Evolutionary conservation across 2,888 invertebrate species (phyloP), one percentile per base, ranked within the genome.

Genomic region (Eudasyphora cyanicolor): DNA sequence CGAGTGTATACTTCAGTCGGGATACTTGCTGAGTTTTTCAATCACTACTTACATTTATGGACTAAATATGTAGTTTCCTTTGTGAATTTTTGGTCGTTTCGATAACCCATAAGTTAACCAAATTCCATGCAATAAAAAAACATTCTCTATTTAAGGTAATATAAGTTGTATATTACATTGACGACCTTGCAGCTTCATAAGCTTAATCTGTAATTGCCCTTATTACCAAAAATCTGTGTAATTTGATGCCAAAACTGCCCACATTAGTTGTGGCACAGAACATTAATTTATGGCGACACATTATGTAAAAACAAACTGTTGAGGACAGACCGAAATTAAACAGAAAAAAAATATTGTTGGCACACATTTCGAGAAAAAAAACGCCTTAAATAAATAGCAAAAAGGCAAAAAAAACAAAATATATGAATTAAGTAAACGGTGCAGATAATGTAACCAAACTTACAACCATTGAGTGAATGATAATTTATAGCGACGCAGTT

Each of bases 171-270:
- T 45, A 10, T 45, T n/a, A n/a, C n/a, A n/a, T n/a, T n/a, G n/a
- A n/a, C n/a, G n/a, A n/a, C n/a, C n/a, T n/a, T n/a, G n/a, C n/a
- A n/a, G n/a, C n/a, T n/a, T n/a, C n/a, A n/a, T n/a, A n/a, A n/a
- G 32, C 4, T 49, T 49, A 17, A 5, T n/a, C 49, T 19, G 2
- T 49, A 49, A 49, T 49, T 19, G 49, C 49, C 19, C 49, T 49
- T n/a, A 49, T 49, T 49, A 49, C 6, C 45, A 19, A 24, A 24
- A 24, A 24, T 57, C 5, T 57, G 24, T 24, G 27, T 14, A 57
- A 57, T 24, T 27, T 10, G 27, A 57, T 57, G 57, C 57, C 57
- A 57, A 49, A 27, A 57, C 57, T 14, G 27, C 57, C 57, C 57
- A 57, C 57, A 57, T 57, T 57, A 57, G 57, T 14, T n/a, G 6